These are phyloP conservation scores for Datnioides undecimradiatus DNA, from an alignment of 2,113 vertebrate species.

Conservation along the genomic window DNA sequence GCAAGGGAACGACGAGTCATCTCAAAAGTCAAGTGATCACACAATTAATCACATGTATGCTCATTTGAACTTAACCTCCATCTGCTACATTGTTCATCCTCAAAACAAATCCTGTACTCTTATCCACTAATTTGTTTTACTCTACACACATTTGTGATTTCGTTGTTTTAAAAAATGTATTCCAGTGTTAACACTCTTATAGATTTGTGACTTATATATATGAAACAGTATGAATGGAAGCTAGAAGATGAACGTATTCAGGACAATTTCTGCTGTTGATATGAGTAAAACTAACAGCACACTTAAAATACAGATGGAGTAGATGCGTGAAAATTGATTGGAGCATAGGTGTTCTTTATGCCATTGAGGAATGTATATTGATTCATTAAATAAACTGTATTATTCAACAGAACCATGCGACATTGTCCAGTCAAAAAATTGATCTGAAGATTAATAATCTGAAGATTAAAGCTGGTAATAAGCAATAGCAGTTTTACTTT, in stretches of 20 bases:
- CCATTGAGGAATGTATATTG: not conserved
- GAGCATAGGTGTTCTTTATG: too few relatives aligned
- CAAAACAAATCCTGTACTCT: too few relatives aligned
- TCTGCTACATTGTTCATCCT: not conserved
- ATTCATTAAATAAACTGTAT: not conserved
- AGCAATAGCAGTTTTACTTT: too few relatives aligned
- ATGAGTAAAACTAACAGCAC: not conserved
- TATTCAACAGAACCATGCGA: not conserved
- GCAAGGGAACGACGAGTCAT: too few relatives aligned
- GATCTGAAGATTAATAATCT: too few relatives aligned
- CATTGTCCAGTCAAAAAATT: not conserved
- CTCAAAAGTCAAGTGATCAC: not conserved
- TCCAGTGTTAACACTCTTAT: too few relatives aligned
- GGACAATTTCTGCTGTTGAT: not conserved
- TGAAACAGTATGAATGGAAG: not conserved
- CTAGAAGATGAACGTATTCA: not conserved
- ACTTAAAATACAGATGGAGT: not conserved
- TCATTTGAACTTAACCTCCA: not conserved
- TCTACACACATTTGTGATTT: not conserved
- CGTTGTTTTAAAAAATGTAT: too few relatives aligned
- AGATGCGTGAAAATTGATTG: not conserved
- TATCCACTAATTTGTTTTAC: not conserved
- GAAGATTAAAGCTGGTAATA: too few relatives aligned
- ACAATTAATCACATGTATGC: not conserved
- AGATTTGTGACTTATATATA: too few relatives aligned